phyloP scores from a whole-genome alignment of 1,140 invertebrate genomes.

The Cylas formicarius region DNA sequence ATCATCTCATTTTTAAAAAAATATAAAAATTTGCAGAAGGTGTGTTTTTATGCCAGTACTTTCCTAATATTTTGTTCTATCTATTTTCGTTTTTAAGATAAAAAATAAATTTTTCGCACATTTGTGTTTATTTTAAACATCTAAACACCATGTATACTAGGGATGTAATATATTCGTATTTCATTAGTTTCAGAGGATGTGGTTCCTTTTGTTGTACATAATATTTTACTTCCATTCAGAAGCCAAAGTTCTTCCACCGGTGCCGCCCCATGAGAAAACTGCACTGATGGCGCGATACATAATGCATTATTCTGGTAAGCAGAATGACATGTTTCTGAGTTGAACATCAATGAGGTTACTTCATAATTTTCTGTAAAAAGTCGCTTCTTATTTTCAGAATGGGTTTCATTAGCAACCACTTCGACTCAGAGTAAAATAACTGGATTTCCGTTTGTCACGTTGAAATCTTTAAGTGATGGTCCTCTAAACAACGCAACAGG shows the following conservation, averaged over 20 bases:
- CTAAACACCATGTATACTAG: neutral
- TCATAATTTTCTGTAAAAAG: slow-evolving; percentile 2
- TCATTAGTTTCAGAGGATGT: neutral
- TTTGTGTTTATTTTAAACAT: neutral
- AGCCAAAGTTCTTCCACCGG: slow-evolving; percentile 6
- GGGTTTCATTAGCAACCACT: slow-evolving; percentile 66
- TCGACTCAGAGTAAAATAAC: slow-evolving; percentile 53
- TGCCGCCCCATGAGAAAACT: slow-evolving; percentile 24
- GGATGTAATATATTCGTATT: neutral
- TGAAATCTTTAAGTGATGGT: slow-evolving; percentile 70
- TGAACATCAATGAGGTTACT: neutral
- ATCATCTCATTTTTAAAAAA: no score
- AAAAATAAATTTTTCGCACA: slow-evolving; percentile 2
- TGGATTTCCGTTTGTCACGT: slow-evolving; percentile 66
- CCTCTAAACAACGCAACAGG: slow-evolving; percentile 59
- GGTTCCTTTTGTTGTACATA: neutral
- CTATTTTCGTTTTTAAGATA: no score
- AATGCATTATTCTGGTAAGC: slow-evolving; percentile 41
- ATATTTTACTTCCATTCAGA: neutral
- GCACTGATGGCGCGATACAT: slow-evolving; percentile 44
- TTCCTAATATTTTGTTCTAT: no score
- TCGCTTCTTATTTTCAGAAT: slow-evolving; percentile 47
- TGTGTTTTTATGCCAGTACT: no score
- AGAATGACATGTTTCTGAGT: slow-evolving; percentile 8
- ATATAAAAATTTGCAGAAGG: no score